These are phyloP conservation scores for Trissoscelio sp. DNA, from an alignment of 2,888 invertebrate genomes.

Conservation along the genomic window DNA sequence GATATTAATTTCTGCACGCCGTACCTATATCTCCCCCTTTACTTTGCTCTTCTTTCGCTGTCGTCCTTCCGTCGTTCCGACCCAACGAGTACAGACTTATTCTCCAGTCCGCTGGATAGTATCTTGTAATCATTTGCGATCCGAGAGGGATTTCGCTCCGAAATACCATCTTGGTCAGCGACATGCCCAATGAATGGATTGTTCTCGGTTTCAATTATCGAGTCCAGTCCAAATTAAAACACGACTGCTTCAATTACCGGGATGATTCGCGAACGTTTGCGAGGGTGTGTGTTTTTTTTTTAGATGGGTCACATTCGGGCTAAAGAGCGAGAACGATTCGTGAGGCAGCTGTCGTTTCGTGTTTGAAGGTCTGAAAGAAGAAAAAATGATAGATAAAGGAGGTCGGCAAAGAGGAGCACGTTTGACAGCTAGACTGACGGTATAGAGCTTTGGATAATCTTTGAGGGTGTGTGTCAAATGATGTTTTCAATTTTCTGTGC, in stretches of 20 bases:
- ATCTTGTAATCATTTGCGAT: constrained; percentile 52
- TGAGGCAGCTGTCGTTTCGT: constrained; percentile 27
- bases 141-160: constrained; percentile 15
- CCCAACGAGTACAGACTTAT: constrained; percentile 61
- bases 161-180: constrained; percentile 7
- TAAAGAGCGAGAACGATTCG: constrained; percentile 4
- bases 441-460: background rate
- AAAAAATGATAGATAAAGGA: constrained; percentile 7
- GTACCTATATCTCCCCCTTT: constrained; percentile 56
- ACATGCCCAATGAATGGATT: constrained; percentile 16
- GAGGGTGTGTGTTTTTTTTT: too few relatives aligned
- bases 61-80: constrained; percentile 61
- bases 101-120: constrained; percentile 36
- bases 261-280: background rate
- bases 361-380: constrained; percentile 2
- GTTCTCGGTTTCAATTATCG: constrained; percentile 41
- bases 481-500: constrained; percentile 2
- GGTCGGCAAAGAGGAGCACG: background rate
- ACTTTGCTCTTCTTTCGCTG: constrained; percentile 64
- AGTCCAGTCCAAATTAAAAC: constrained; percentile 20
- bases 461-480: constrained; percentile 4
- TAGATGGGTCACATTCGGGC: background rate
- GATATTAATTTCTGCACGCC: constrained; percentile 79
- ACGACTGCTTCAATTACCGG: constrained; percentile 19
- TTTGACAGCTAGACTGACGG: constrained; percentile 12